phyloP scores from a whole-genome alignment of 1,140 invertebrate species.

The Anagrus nilaparvatae region DNA sequence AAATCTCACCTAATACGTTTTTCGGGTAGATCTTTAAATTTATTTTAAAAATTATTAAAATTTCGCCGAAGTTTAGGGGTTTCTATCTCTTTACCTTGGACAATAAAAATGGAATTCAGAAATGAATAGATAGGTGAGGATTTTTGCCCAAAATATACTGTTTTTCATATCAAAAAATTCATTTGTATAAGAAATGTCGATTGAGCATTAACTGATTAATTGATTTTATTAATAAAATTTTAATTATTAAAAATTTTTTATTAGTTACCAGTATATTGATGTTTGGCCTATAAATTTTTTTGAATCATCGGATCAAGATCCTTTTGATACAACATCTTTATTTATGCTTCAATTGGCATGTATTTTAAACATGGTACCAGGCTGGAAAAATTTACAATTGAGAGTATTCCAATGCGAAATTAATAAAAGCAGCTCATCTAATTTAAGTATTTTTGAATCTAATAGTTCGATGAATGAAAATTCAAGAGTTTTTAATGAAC shows the following conservation, averaged over 20 bases:
- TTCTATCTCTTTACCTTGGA: too few species aligned
- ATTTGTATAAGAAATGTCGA: background rate
- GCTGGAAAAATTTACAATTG: constrained; percentile 72
- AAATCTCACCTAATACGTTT: too few species aligned
- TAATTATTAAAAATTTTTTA: constrained; percentile 40
- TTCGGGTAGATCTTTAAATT: too few species aligned
- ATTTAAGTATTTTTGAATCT: constrained; percentile 28
- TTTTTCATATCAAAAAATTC: too few species aligned
- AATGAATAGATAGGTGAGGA: too few species aligned
- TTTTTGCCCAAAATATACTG: too few species aligned
- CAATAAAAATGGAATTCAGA: too few species aligned
- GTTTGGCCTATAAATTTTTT: constrained; percentile 94
- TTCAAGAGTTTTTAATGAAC: constrained; percentile 35
- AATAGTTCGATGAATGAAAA: constrained; percentile 28
- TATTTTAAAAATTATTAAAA: too few species aligned
- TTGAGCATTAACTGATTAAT: constrained; percentile 2
- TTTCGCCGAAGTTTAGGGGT: too few species aligned
- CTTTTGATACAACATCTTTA: constrained; percentile 77
- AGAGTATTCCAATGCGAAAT: constrained; percentile 74
- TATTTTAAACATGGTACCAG: constrained; percentile 85
- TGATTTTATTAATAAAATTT: too few species aligned
- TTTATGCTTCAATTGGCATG: constrained; percentile 96
- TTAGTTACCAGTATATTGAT: constrained; percentile 74
- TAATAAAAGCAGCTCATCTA: constrained; percentile 31
- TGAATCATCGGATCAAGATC: constrained; percentile 61